These are phyloP conservation scores for Ormyrus rosae DNA, from an alignment of 2,888 invertebrate genomes.

Conservation along the genomic window DNA sequence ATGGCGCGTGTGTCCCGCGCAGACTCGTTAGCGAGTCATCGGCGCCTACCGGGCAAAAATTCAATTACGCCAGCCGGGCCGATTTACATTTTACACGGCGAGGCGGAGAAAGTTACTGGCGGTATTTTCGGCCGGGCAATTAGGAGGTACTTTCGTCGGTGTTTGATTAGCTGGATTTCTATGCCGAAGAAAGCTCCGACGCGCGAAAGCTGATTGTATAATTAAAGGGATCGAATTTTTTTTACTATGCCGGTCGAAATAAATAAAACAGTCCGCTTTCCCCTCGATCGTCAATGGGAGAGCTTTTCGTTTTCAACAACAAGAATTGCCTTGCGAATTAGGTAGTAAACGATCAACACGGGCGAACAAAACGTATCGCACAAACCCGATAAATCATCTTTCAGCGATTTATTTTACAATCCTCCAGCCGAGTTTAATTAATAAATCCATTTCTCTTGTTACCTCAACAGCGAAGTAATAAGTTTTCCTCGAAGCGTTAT, in stretches of 20 bases:
- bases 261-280: not conserved
- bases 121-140: conserved; percentile 10
- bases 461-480: not conserved
- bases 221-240: conserved; percentile 4
- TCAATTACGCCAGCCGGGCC: conserved; percentile 12
- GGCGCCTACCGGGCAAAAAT: not conserved
- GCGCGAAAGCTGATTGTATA: not conserved
- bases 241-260: not conserved
- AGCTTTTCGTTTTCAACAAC: too few species aligned
- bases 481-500: not conserved
- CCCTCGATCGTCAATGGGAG: too few species aligned
- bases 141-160: not conserved
- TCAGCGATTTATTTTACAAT: not conserved
- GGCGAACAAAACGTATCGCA: too few species aligned
- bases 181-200: too few species aligned
- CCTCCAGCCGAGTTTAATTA: not conserved
- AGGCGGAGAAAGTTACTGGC: not conserved
- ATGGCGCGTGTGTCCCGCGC: not conserved
- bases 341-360: too few species aligned
- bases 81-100: conserved; percentile 36
- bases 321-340: too few species aligned
- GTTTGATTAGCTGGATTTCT: not conserved
- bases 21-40: conserved; percentile 4
- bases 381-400: too few species aligned
- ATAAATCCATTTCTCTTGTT: not conserved